Evolutionary conservation across 2,113 vertebrate genomes (phyloP), one percentile per base, ranked within the genome.

Genomic region (Mormoops blainvillei): DNA sequence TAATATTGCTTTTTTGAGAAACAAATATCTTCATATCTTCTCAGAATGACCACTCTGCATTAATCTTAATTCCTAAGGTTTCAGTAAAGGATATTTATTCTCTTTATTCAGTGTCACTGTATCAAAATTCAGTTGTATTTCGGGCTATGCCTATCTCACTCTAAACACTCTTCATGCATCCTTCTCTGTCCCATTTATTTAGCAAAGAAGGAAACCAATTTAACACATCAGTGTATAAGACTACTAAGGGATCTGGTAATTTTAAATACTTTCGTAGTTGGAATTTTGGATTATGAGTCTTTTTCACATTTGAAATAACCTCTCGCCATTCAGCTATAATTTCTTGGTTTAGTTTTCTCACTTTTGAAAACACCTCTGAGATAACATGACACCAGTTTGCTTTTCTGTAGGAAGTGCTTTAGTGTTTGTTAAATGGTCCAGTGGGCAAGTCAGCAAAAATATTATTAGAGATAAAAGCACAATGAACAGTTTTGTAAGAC

Each of bases 291-390:
- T 91, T 88, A 36, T 90, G 61, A 82, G 31, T 41, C 63, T 56
- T 92, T 96, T 97, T 26, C 43, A 96, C n/a, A 67, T 86, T 87
- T 94, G 58, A 95, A 88, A 82, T 91, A 78, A 96, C 9, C 16
- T 95, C 33, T 58, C 63, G 38, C 19, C 48, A 89, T 91, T 94
- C 74, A 87, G 78, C 63, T 73, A 36, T 71, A 78, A 89, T 91
- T 73, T 96, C 45, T 91, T 77, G 12, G 26, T 78, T 94, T 83
- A 74, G 48, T 77, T 91, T 74, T 94, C 43, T 96, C 5, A 50
- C 54, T 43, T 24, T 87, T 54, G 74, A 88, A 88, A 22, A 28
- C 41, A 52, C 65, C 43, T 65, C 76, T 76, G 76, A 97, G 52
- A 85, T 92, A 77, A 85, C 63, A 93, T 54, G 78, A 61, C 33